Base-by-base conservation (phyloP, 2,888 invertebrate genomes). In the Megalurothrips usitatus region DNA sequence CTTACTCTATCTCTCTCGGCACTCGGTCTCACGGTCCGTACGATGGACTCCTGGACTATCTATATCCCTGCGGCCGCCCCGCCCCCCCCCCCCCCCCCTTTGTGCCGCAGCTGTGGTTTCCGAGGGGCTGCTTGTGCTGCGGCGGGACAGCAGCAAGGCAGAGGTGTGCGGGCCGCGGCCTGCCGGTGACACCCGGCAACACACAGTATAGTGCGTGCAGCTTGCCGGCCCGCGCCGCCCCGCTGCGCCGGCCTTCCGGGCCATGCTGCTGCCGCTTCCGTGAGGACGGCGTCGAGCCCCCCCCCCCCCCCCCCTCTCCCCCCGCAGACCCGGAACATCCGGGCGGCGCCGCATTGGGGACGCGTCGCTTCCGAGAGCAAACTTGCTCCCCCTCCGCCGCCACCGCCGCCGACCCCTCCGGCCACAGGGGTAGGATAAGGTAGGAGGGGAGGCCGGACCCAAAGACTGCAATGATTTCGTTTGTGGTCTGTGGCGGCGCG, bases 381-480 rank as follows among this genome's bases (percentile, higher is more conserved):
- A 75, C 68, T 75, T 75, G 68, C 23, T 12, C 68, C 12, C 68
- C 26, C 23, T 10, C 11, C 68, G 9, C 6, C 68, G 11, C 68
- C 68, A 9, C 68, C 23, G 23, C 68, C 63, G 34, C 9, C 63
- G n/a, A 9, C 68, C 68, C 26, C 23, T 12, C 68, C 26, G 23
- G 68, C 58, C 17, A 58, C 34, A 43, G 34, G 34, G 34, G 34
- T 43, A 6, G 3, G 34, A 6, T 2, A 43, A 43, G 34, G 34
- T 43, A 43, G 34, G 34, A 43, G 34, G 34, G 34, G 34, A 6
- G 34, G 34, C 34, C 34, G 34, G 58, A 58, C 68, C 68, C 68
- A 75, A 75, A 75, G 68, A 75, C 68, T 75, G 68, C 26, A 75
- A 75, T 75, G 68, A 75, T 75, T 75, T 75, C 68, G 68, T 58